Base-by-base conservation (phyloP, 2,888 invertebrate genomes). In the Hypselothyrea guttata region DNA sequence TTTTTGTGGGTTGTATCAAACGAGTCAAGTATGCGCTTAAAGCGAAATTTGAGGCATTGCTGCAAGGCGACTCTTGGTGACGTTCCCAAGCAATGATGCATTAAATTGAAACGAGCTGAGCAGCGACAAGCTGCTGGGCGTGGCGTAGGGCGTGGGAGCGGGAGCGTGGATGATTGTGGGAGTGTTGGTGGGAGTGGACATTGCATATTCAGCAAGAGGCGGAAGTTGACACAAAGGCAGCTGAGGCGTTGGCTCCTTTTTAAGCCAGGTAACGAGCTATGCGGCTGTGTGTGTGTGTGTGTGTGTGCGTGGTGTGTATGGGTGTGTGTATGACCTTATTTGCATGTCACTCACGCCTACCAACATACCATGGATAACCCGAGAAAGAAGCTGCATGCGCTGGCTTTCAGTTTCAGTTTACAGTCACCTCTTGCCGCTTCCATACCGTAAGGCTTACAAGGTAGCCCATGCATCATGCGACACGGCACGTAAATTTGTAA, bases 401-500 rank as follows among this genome's bases (percentile, higher is more conserved):
- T 48, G 33, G 44, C 16, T 35, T 31, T 52, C 18, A 33, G 40
- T 33, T 41, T 60, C 11, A 53, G 65, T 27, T 31, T 46, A 22
- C 22, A 34, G 54, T 48, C 41, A 52, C 57, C 30, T 22, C n/a
- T n/a, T n/a, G n/a, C n/a, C n/a, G n/a, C n/a, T n/a, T n/a, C n/a
- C n/a, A 22, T 22, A 5, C 3, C 22, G 5, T 22, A 44, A 37
- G 37, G 9, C 16, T 16, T 47, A n/a, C 37, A 28, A 31, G 47
- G 30, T 54, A 57, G 28, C 8, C 42, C 67, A 71, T 71, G 71
- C 71, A 71, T 71, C 78, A 78, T 73, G 57, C 58, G 76, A 64
- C 69, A 66, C 54, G 71, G 68, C 78, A 83, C 78, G 78, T 79
- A 79, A 66, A 75, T 57, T 75, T 49, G 74, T 75, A 75, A 78